Conservation (phyloP, 2,888 invertebrate species). For the Cylindroiulus punctatus region DNA sequence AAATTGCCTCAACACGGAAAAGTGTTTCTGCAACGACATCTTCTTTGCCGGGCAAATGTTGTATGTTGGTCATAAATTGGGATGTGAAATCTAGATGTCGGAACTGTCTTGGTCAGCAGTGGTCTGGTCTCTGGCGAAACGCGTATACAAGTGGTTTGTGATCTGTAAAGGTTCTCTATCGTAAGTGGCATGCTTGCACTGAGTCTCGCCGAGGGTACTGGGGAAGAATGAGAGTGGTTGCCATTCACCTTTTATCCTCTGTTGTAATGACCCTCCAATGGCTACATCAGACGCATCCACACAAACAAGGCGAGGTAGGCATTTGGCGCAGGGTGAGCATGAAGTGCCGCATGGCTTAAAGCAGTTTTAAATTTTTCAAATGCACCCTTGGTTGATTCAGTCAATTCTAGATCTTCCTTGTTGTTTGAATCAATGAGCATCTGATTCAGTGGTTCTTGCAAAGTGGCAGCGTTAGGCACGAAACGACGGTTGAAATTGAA, state of each 20-base stretch:
- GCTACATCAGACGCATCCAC: neutral
- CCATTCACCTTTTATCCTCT: neutral
- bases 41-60: neutral
- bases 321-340: neutral
- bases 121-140: neutral
- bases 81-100: neutral
- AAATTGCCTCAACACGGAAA: neutral
- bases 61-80: neutral
- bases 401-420: too few species aligned
- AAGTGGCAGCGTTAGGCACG: too few species aligned
- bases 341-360: neutral
- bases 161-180: neutral
- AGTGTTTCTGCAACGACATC: neutral
- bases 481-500: too few species aligned
- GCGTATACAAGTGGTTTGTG: neutral
- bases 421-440: too few species aligned
- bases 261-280: neutral
- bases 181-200: neutral
- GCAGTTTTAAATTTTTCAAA: too few species aligned
- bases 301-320: neutral
- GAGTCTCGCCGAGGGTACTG: neutral
- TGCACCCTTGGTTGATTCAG: too few species aligned
- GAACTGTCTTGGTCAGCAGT: neutral
- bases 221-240: neutral
- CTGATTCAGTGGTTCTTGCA: too few species aligned